Percentiles rank a stretch among this genome's conserved stretches.
Conservation (phyloP, 2,113 vertebrate genomes). For the Syngnathus typhle region DNA sequence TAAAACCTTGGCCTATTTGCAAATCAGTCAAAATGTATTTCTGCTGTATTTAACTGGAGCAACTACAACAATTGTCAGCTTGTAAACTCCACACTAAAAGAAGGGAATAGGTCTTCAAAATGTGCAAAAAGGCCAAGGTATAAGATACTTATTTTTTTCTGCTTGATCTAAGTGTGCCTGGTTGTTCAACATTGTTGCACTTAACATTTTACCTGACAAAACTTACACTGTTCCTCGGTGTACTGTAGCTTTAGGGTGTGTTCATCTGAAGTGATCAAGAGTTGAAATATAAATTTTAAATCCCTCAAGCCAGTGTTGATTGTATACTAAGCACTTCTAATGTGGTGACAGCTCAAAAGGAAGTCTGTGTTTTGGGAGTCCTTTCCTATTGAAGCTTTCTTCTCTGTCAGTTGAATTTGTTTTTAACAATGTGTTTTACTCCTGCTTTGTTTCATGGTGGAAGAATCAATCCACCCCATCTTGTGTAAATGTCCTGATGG, state of each 20-base stretch:
- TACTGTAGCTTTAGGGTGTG: slow-evolving; percentile 2
- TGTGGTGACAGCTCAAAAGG: slow-evolving; percentile 47
- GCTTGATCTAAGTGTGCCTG: slow-evolving; percentile 17
- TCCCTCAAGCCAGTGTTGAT: slow-evolving; percentile 17
- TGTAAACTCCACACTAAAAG: slow-evolving; percentile 12
- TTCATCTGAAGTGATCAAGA: background rate
- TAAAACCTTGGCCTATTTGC: slow-evolving; percentile 43
- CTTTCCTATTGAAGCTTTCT: slow-evolving; percentile 6
- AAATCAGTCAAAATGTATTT: slow-evolving; percentile 37
- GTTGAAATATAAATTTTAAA: background rate
- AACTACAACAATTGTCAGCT: background rate
- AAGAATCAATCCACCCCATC: slow-evolving; percentile 2
- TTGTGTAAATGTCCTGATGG: slow-evolving; percentile 13
- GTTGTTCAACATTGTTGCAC: slow-evolving; percentile 32
- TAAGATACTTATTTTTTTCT: slow-evolving; percentile 22
- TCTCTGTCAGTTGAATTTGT: slow-evolving; percentile 11
- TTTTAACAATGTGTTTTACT: slow-evolving; percentile 1
- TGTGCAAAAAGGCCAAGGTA: slow-evolving; percentile 33
- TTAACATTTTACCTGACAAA: slow-evolving; percentile 48
- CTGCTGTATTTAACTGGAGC: background rate
- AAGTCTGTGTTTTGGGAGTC: slow-evolving; percentile 26
- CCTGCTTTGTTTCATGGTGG: background rate
- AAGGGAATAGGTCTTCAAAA: slow-evolving; percentile 37
- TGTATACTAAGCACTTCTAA: slow-evolving; percentile 13
- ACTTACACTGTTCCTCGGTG: slow-evolving; percentile 17